phyloP scores from a whole-genome alignment of 2,113 vertebrate genomes.

The Cyanistes caeruleus region DNA sequence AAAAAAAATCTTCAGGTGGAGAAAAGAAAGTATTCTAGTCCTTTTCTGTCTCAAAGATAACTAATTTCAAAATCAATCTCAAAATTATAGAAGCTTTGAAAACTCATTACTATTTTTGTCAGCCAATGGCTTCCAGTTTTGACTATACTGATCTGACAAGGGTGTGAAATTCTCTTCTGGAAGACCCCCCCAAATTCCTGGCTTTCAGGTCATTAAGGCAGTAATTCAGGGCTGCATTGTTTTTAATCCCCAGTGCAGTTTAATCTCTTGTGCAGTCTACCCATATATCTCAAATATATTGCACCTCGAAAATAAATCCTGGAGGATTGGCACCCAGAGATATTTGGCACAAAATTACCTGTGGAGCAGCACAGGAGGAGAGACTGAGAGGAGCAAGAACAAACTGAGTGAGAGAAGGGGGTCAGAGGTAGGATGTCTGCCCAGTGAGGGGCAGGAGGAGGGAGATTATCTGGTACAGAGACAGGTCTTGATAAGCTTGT shows the following conservation, averaged over 20 bases:
- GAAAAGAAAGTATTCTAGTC: background rate
- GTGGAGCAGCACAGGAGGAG: background rate
- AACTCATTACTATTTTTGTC: background rate
- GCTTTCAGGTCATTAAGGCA: background rate
- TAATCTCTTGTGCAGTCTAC: background rate
- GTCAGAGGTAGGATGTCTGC: background rate
- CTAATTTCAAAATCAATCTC: background rate
- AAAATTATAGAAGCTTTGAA: background rate
- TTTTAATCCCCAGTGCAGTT: background rate
- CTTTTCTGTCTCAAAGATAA: background rate
- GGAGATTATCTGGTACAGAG: background rate
- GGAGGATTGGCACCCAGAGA: background rate
- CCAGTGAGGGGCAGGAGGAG: rapidly evolving
- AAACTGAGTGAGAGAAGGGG: background rate
- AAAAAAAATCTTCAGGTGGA: background rate
- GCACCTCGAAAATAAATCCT: background rate
- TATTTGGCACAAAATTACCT: background rate
- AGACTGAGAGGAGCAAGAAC: background rate
- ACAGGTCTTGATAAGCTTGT: background rate
- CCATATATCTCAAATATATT: background rate
- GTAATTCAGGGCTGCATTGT: background rate
- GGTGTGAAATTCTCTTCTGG: background rate
- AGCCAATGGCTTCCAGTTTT: background rate
- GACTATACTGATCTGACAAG: background rate
- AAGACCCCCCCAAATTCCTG: background rate